Percentiles rank a stretch among this genome's conserved stretches.
phyloP scores from a whole-genome alignment of 1,140 invertebrate species.

The Phortica variegata region DNA sequence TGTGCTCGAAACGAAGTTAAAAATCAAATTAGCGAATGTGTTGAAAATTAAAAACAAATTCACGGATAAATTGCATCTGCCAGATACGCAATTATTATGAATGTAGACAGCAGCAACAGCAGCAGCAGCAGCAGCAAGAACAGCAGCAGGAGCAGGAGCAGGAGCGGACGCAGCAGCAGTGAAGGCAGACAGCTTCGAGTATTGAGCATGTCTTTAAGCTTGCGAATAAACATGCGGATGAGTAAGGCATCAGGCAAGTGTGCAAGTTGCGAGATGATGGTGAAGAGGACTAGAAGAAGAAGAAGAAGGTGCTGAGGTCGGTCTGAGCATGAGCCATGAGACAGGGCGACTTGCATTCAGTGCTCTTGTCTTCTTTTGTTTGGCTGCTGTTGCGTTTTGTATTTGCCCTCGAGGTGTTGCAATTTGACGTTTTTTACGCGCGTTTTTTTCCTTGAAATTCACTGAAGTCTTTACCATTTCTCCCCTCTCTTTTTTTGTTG shows the following conservation, averaged over 20 bases:
- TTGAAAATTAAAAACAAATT: conserved; percentile 58
- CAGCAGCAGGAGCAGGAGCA: background rate
- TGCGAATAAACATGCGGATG: too few species aligned
- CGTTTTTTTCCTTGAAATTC: conserved; percentile 49
- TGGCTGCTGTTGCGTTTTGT: conserved; percentile 19
- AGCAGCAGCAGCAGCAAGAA: background rate
- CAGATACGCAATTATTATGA: conserved; percentile 57
- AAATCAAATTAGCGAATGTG: conserved; percentile 58
- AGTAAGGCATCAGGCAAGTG: too few species aligned
- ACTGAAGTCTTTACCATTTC: conserved; percentile 36
- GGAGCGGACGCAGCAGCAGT: background rate
- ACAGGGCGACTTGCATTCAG: too few species aligned
- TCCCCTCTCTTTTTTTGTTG: conserved; percentile 1
- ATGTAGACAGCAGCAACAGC: conserved; percentile 22
- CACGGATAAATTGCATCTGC: conserved; percentile 58
- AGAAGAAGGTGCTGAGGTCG: conserved; percentile 1
- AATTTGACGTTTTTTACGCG: conserved; percentile 56
- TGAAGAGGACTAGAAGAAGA: too few species aligned
- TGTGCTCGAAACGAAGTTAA: conserved; percentile 54
- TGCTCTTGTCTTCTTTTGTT: background rate
- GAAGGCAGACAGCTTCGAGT: too few species aligned
- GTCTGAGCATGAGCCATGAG: too few species aligned
- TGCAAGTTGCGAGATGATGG: too few species aligned
- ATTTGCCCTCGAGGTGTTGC: conserved; percentile 51
- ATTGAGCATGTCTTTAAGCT: too few species aligned